Conservation (phyloP, 2,113 vertebrate species). For the Bagarius yarrelli region DNA sequence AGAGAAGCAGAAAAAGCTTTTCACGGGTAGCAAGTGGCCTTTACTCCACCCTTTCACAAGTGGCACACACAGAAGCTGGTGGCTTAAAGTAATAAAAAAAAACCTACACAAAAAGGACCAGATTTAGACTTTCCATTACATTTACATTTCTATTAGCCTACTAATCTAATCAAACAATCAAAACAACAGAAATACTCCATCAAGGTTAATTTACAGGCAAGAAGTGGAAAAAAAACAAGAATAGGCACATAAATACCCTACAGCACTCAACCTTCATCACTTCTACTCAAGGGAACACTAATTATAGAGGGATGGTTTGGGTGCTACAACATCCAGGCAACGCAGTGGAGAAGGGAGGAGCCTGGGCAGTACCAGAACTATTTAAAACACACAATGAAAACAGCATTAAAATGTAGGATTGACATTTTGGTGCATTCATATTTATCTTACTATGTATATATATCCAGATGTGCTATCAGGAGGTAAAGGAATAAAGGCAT, state of each 20-base stretch:
- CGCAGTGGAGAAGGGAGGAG: not conserved
- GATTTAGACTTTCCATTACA: not conserved
- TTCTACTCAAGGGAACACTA: constrained; percentile 33
- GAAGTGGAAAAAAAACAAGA: not conserved
- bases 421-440: not conserved
- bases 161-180: not conserved
- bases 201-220: not conserved
- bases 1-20: constrained; percentile 25
- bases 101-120: not conserved
- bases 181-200: constrained; percentile 1
- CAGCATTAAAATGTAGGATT: not conserved
- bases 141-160: too few relatives aligned
- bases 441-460: not conserved
- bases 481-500: not conserved
- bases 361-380: not conserved
- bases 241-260: constrained; percentile 27
- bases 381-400: constrained; percentile 2
- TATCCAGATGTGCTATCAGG: not conserved
- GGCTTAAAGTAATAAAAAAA: not conserved
- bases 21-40: constrained; percentile 1
- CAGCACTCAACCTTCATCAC: not conserved
- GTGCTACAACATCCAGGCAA: constrained; percentile 25
- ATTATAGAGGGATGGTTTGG: constrained; percentile 43
- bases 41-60: constrained; percentile 23
- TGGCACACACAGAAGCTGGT: not conserved